phyloP scores from a whole-genome alignment of 2,113 vertebrate species.

The Prunella fulvescens region DNA sequence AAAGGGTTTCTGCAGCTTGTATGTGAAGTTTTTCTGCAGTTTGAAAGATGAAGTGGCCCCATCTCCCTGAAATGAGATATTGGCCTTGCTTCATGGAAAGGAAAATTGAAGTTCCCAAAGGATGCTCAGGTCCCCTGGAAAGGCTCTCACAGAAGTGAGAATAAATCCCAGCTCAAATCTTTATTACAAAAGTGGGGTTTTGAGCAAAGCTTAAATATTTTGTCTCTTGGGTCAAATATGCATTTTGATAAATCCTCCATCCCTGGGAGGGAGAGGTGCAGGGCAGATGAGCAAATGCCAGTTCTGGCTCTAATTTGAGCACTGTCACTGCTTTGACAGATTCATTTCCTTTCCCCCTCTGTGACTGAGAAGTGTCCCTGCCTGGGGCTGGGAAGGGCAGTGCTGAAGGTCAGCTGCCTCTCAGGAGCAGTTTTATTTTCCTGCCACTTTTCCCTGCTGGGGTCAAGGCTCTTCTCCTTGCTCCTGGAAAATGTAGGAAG shows the following conservation, averaged over 20 bases:
- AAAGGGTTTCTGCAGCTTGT: neutral
- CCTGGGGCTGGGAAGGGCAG: constrained; percentile 45
- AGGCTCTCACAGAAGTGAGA: neutral
- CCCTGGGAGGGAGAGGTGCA: neutral
- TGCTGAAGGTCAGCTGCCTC: constrained; percentile 55
- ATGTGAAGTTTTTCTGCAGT: neutral
- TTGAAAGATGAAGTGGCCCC: neutral
- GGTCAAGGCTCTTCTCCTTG: constrained; percentile 48
- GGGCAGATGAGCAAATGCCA: constrained; percentile 1
- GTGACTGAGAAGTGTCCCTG: constrained; percentile 49
- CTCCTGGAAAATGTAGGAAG: constrained; percentile 50
- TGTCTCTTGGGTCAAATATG: neutral
- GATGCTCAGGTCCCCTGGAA: accelerated
- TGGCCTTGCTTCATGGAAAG: neutral
- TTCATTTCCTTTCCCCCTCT: neutral
- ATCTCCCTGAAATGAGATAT: neutral
- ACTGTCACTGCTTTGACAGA: neutral
- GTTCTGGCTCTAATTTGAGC: neutral
- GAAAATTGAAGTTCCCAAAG: neutral
- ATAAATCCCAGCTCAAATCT: neutral
- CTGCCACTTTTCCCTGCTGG: constrained; percentile 27
- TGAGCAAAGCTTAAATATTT: neutral
- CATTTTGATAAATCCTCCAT: neutral
- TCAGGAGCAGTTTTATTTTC: constrained; percentile 49
- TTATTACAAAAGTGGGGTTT: neutral